phyloP scores from a whole-genome alignment of 2,888 invertebrate species.

The Euplagia quadripunctaria region DNA sequence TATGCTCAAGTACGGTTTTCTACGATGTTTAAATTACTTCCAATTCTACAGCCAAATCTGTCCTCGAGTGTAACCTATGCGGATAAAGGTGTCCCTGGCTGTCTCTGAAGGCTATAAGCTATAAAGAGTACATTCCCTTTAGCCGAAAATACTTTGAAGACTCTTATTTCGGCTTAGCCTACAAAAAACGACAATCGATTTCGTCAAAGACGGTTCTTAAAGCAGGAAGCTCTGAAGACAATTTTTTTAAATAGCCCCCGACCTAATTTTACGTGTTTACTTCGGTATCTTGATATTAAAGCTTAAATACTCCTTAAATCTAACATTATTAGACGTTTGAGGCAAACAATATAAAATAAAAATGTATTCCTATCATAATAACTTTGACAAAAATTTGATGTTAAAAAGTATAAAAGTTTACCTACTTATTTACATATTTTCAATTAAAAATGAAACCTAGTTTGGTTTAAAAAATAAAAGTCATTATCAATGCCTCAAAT shows the following conservation, averaged over 20 bases:
- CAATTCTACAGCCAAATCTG: slow-evolving; percentile 6
- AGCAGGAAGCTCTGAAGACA: slow-evolving; percentile 13
- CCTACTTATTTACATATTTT: neutral
- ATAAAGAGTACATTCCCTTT: slow-evolving; percentile 19
- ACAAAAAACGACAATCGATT: slow-evolving; percentile 28
- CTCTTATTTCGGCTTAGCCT: slow-evolving; percentile 32
- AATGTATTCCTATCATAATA: slow-evolving; percentile 5
- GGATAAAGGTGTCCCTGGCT: slow-evolving; percentile 5
- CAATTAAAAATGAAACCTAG: neutral
- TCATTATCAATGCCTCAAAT: too few relatives aligned
- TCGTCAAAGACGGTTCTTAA: slow-evolving; percentile 22
- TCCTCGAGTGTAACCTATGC: slow-evolving; percentile 1
- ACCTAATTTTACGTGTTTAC: slow-evolving; percentile 29
- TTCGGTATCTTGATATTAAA: slow-evolving; percentile 11
- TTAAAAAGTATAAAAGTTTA: neutral
- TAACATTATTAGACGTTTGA: slow-evolving; percentile 9
- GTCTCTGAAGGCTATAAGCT: slow-evolving; percentile 15
- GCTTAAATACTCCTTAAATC: slow-evolving; percentile 13
- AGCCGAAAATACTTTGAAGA: slow-evolving; percentile 32
- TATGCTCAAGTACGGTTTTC: slow-evolving; percentile 2
- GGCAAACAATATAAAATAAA: slow-evolving; percentile 16
- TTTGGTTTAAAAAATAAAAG: neutral
- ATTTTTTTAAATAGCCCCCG: slow-evolving; percentile 18
- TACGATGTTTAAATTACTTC: slow-evolving; percentile 3
- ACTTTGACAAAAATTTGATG: neutral